Percentiles rank a stretch among this genome's conserved stretches.
These are phyloP conservation scores for Siphamia tubifer DNA, from an alignment of 2,113 vertebrate species.

Conservation along the genomic window DNA sequence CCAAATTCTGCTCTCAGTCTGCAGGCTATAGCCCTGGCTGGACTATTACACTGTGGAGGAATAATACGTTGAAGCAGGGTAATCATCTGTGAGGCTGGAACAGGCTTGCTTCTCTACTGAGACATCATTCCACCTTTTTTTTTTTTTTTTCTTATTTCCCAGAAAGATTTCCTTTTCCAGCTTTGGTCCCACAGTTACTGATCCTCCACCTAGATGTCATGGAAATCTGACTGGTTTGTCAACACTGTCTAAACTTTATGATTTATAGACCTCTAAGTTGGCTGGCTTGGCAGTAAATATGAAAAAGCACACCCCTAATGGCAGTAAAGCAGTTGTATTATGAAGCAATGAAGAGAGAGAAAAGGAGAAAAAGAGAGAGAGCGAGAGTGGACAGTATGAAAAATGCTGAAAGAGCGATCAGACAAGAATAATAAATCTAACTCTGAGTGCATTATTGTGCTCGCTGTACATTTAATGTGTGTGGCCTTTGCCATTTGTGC, in stretches of 20 bases:
- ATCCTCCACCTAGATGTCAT: constrained; percentile 32
- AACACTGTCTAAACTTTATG: constrained; percentile 24
- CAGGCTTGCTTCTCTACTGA: background rate
- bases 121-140: constrained; percentile 3
- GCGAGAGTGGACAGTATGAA: constrained; percentile 11
- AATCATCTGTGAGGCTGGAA: constrained; percentile 21
- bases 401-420: background rate
- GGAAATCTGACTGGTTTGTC: constrained; percentile 33
- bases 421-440: background rate
- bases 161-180: background rate
- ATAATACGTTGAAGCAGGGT: constrained; percentile 26
- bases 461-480: background rate
- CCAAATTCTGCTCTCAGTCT: constrained; percentile 17
- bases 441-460: constrained; percentile 9
- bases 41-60: background rate
- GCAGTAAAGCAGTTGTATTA: constrained; percentile 13
- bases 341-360: constrained; percentile 1
- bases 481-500: constrained; percentile 25
- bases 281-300: constrained; percentile 9
- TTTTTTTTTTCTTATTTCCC: too few species aligned
- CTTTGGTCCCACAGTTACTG: constrained; percentile 5
- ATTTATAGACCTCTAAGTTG: constrained; percentile 21
- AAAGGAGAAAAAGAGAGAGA: too few species aligned
- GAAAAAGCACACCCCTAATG: constrained; percentile 9
- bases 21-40: constrained; percentile 6